phyloP scores from a whole-genome alignment of 2,797 vertebrate species.

The Okamejei kenojei region DNA sequence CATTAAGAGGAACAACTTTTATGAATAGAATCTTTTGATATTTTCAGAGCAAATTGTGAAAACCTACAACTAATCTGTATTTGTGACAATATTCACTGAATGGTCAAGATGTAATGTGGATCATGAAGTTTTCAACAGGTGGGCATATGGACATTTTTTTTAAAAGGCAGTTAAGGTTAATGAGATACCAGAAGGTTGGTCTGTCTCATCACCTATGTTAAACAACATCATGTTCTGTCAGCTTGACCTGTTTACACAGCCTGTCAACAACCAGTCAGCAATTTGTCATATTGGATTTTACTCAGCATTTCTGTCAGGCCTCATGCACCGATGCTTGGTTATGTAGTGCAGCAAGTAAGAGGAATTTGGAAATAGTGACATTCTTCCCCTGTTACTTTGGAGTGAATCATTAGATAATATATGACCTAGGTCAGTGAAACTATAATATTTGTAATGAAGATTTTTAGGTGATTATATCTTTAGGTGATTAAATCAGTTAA shows the following conservation, averaged over 20 bases:
- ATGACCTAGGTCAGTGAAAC: neutral
- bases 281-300: neutral
- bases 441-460: neutral
- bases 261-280: neutral
- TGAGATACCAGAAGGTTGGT: neutral
- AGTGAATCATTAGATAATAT: neutral
- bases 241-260: neutral
- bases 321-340: no score
- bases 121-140: neutral
- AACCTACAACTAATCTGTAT: no score
- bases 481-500: neutral
- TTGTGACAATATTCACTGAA: no score
- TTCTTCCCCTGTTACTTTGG: neutral
- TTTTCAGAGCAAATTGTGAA: neutral
- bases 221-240: neutral
- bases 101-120: no score
- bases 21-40: neutral
- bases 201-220: neutral
- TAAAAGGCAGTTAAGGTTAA: neutral
- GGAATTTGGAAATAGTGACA: neutral
- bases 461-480: neutral
- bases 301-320: neutral
- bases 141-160: neutral
- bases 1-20: neutral
- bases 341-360: neutral